These are phyloP conservation scores for Rousettus madagascariensis DNA, from an alignment of 2,797 vertebrate species.

Conservation along the genomic window DNA sequence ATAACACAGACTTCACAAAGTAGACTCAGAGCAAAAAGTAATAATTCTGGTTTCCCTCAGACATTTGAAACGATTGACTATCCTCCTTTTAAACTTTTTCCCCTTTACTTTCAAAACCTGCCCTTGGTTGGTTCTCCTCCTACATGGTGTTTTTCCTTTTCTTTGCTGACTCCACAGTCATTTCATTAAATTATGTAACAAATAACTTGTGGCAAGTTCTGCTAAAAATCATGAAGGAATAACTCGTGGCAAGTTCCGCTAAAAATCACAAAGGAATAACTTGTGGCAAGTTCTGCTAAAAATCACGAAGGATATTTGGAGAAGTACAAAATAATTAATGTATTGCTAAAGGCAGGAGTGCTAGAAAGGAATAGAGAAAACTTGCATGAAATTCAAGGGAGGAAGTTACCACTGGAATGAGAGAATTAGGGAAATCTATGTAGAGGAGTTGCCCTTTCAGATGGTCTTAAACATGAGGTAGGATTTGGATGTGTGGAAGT, in stretches of 20 bases:
- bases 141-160: not conserved
- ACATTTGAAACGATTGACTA: not conserved
- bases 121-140: not conserved
- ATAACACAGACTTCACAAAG: not conserved
- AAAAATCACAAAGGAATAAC: not conserved
- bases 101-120: not conserved
- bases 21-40: not conserved
- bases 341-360: not conserved
- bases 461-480: not conserved
- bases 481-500: not conserved
- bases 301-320: not conserved
- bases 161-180: slow-evolving; percentile 2
- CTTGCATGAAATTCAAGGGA: not conserved
- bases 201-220: not conserved
- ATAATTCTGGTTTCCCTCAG: not conserved
- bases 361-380: not conserved
- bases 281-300: not conserved
- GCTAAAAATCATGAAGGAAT: not conserved
- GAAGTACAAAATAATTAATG: not conserved
- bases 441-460: not conserved
- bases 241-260: not conserved
- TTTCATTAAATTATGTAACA: not conserved
- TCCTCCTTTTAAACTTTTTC: not conserved
- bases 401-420: not conserved
- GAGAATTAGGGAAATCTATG: not conserved